phyloP scores from a whole-genome alignment of 1,140 invertebrate species.

The Drosophila auraria region DNA sequence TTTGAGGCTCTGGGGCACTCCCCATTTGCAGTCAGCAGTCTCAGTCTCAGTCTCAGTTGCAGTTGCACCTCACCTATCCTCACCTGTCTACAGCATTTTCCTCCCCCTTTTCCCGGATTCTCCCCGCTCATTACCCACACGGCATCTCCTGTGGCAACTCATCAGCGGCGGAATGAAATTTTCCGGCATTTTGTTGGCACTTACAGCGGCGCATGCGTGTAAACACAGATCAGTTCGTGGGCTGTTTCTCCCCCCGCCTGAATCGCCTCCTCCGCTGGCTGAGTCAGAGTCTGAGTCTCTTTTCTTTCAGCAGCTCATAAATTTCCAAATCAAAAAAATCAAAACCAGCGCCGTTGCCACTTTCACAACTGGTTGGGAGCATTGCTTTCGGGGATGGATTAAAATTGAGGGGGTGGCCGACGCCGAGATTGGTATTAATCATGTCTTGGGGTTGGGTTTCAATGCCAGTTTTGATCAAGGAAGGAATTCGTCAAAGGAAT shows the following conservation, averaged over 20 bases:
- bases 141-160: constrained; percentile 59
- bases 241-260: constrained; percentile 9
- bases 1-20: constrained; percentile 28
- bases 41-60: neutral
- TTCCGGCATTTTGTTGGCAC: constrained; percentile 68
- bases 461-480: constrained; percentile 2
- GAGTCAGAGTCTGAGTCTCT: neutral
- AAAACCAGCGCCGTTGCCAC: constrained; percentile 25
- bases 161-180: constrained; percentile 49
- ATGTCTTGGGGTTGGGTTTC: neutral
- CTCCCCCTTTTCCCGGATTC: neutral
- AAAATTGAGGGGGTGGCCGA: constrained; percentile 9
- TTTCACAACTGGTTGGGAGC: constrained; percentile 51
- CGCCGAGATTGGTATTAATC: neutral
- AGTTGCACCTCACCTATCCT: neutral
- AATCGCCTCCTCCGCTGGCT: neutral
- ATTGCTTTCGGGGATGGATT: constrained; percentile 10
- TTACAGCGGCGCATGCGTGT: constrained; percentile 62
- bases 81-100: neutral
- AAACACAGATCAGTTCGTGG: constrained; percentile 40
- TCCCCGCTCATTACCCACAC: constrained; percentile 23
- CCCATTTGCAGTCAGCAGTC: constrained; percentile 7
- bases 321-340: constrained; percentile 49
- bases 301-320: constrained; percentile 39
- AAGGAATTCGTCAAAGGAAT: neutral